Conservation (phyloP, 2,113 vertebrate species). For the Cyanoramphus novaezelandiae region DNA sequence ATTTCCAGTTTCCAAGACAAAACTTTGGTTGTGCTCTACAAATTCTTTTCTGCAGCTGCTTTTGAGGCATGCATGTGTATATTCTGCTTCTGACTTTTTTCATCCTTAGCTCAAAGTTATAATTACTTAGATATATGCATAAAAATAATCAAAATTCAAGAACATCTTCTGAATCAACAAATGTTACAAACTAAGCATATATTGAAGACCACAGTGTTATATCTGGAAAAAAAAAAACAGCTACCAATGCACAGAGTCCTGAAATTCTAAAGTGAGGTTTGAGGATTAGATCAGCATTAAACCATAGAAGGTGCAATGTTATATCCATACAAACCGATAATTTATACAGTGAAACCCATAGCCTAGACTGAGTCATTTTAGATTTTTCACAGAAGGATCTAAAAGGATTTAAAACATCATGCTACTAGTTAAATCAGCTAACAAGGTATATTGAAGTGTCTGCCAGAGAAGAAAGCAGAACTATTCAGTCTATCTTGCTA, state of each 20-base stretch:
- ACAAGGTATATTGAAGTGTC: background rate
- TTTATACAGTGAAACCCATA: background rate
- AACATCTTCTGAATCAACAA: background rate
- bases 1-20: background rate
- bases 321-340: too few species aligned
- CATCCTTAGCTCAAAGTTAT: background rate
- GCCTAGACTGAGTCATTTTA: background rate
- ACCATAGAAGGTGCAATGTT: background rate
- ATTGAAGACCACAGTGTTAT: background rate
- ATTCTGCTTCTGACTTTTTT: background rate
- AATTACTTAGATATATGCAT: background rate
- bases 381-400: background rate
- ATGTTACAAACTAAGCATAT: background rate
- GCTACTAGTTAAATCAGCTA: background rate
- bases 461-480: background rate
- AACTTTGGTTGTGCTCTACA: background rate
- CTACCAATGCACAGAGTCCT: background rate
- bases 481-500: background rate
- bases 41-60: background rate
- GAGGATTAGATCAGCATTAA: background rate
- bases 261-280: background rate
- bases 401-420: background rate
- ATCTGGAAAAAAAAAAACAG: background rate
- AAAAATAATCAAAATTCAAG: background rate
- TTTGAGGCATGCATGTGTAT: background rate